Evolutionary conservation across 2,888 invertebrate genomes (phyloP), one percentile per base, ranked within the genome.

Genomic region (Drosophila quinaria): DNA sequence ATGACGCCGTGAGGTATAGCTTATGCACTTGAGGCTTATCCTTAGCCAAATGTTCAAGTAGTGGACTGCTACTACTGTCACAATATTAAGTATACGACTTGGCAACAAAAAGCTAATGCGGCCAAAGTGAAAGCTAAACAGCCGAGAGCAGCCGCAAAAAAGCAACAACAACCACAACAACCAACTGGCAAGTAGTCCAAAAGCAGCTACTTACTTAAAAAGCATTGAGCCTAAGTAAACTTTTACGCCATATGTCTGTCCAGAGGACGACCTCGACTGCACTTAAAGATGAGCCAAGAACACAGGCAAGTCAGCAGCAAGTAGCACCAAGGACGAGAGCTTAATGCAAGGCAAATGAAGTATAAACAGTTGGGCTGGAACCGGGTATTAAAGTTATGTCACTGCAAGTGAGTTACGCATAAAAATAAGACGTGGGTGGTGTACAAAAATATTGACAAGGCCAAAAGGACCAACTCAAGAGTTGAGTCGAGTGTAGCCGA

Each of bases 211-310:
- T 82, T 82, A 88, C 83, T 89, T 83, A 89, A 89, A 84, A 84
- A 89, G 89, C 83, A 84, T 84, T 89, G 87, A 78, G 84, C 84
- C 84, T 89, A 84, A 84, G 84, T 89, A 89, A 84, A 84, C 84
- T 89, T 84, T 87, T 78, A 84, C 87, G 85, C 75, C 80, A 61
- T 64, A 56, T 61, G 46, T 50, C 42, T 29, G 47, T 37, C 59
- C 42, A 64, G 42, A 42, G 56, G 79, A 47, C 61, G 73, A 78
- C 78, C 61, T 78, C 80, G 87, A 87, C 81, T 89, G 83, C 83
- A 83, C 83, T 83, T 89, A 89, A 89, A 84, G 84, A 59, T 66
- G 65, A 42, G 60, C 66, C 41, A 33, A 17, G 65, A 85, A 65
- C 50, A 63, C 33, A 55, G 51, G 62, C 37, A 55, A 54, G 49